These are phyloP conservation scores for Heliconius hewitsoni DNA, from an alignment of 1,140 invertebrate genomes.

Conservation along the genomic window DNA sequence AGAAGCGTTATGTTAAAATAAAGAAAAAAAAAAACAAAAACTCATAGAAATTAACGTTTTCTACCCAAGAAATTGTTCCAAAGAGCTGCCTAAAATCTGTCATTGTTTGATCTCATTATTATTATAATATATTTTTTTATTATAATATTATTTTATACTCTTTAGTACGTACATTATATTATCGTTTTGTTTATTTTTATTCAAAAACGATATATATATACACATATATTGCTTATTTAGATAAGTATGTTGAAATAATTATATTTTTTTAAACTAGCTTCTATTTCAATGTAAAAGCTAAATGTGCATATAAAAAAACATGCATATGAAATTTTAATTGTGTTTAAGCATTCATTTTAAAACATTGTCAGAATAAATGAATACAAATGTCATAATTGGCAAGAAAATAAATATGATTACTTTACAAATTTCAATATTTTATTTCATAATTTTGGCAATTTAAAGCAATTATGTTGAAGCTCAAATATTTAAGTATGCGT, in stretches of 20 bases:
- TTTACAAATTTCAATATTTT: no score
- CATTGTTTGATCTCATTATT: constrained; percentile 80
- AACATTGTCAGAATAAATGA: background rate
- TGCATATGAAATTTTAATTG: background rate
- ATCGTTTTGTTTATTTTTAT: constrained; percentile 10
- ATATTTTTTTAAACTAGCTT: background rate
- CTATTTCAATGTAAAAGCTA: background rate
- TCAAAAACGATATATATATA: background rate
- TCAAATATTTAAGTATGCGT: no score
- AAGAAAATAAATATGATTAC: background rate
- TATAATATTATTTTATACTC: constrained; percentile 42
- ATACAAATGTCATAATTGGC: background rate
- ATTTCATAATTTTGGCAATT: no score
- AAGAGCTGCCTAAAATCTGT: constrained; percentile 79
- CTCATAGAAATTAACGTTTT: constrained; percentile 47
- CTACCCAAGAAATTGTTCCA: constrained; percentile 75
- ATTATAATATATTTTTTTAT: constrained; percentile 74
- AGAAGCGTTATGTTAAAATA: constrained; percentile 23
- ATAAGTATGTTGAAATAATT: background rate
- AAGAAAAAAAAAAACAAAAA: constrained; percentile 40
- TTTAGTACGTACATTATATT: constrained; percentile 10
- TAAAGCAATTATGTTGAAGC: no score
- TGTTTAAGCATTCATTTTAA: background rate
- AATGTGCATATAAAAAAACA: background rate
- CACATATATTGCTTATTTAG: constrained; percentile 5